phyloP scores from a whole-genome alignment of 1,140 invertebrate genomes.

The Aphidius gifuensis region DNA sequence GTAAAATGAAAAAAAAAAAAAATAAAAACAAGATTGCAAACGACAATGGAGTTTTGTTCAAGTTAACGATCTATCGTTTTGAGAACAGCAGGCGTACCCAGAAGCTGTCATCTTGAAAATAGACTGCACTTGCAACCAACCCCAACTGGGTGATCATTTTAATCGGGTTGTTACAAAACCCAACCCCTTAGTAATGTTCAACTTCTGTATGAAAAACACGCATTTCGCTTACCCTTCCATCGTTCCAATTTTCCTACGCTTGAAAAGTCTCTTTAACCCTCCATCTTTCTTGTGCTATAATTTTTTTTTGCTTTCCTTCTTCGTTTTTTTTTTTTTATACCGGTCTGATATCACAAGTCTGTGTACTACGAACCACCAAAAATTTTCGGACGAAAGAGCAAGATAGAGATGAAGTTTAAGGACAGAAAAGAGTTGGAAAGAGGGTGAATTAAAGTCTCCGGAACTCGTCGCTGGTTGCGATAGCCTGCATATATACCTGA shows the following conservation, averaged over 20 bases:
- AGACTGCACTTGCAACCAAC: not conserved
- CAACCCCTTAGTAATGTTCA: not conserved
- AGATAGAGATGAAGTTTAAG: not conserved
- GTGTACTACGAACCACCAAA: no score
- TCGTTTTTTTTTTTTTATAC: not conserved
- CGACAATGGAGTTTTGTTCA: no score
- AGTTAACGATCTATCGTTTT: no score
- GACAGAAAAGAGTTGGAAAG: not conserved
- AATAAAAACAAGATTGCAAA: no score
- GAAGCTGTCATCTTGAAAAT: not conserved
- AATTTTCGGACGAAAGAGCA: no score
- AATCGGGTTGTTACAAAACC: no score
- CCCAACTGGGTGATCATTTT: no score
- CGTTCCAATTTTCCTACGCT: not conserved
- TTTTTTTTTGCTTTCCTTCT: not conserved
- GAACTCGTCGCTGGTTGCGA: constrained; percentile 18
- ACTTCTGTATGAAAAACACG: constrained; percentile 25
- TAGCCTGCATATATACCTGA: constrained; percentile 4
- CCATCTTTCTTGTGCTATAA: not conserved
- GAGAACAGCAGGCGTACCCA: no score
- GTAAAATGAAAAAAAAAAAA: no score
- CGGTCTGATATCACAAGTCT: not conserved
- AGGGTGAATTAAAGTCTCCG: constrained; percentile 22
- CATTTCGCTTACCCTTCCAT: constrained; percentile 8
- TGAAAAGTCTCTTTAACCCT: not conserved